Percentiles rank a stretch among this genome's conserved stretches.
These are phyloP conservation scores for Tetrax tetrax DNA, from an alignment of 2,113 vertebrate genomes.

Conservation along the genomic window DNA sequence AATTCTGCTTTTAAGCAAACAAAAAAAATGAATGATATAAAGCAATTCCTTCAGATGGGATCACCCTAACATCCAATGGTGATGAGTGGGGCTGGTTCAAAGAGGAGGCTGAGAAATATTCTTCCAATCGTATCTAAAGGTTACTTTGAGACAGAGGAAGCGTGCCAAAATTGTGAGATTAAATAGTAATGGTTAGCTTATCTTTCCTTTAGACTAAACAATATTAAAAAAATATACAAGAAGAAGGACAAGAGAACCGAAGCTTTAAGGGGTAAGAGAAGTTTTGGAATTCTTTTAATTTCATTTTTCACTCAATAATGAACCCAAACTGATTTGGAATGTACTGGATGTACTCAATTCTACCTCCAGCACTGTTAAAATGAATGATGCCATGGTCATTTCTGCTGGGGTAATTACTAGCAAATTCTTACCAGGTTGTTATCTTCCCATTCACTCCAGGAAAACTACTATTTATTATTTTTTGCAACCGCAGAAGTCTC, in stretches of 20 bases:
- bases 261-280: conserved; percentile 82
- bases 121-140: background rate
- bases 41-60: background rate
- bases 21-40: background rate
- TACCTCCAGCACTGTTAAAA: background rate
- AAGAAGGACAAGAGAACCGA: conserved; percentile 77
- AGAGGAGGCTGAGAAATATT: background rate
- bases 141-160: background rate
- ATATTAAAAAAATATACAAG: conserved; percentile 84
- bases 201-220: conserved; percentile 78
- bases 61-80: background rate
- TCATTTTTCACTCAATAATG: background rate
- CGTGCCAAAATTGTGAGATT: background rate
- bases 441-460: background rate
- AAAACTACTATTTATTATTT: background rate
- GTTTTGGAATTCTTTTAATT: background rate
- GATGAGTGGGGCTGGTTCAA: background rate
- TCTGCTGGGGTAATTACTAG: background rate
- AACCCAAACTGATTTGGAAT: background rate
- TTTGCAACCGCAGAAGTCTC: background rate
- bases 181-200: background rate
- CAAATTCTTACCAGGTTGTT: background rate
- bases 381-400: background rate
- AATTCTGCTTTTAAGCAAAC: background rate
- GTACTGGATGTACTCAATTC: background rate